Evolutionary conservation across 2,113 vertebrate species (phyloP), one percentile per base, ranked within the genome.

Genomic region (Chaenocephalus aceratus): DNA sequence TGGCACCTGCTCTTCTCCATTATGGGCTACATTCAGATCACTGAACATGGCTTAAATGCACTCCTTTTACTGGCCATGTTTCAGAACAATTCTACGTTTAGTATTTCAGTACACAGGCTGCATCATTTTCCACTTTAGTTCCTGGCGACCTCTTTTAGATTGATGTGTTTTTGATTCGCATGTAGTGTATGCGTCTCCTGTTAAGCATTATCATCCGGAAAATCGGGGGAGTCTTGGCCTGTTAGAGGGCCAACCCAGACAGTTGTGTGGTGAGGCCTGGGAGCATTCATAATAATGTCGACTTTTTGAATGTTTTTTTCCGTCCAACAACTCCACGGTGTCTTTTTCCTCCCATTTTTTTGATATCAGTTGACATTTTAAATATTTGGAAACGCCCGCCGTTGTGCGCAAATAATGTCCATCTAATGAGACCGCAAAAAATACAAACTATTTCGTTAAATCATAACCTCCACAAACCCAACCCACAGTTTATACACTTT

Each of bases 181-280:
- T 76, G 52, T 48, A 60, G 56, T 67, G 15, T 74, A 67, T 61
- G 72, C 60, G 72, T 87, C 80, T 84, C 59, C 71, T 82, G 64
- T 78, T 87, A 48, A 85, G 61, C 56, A 80, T 88, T 75, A 75
- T 77, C 82, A 74, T 86, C 69, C 72, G 48, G 79, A 77, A 79
- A 75, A 77, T 26, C 21, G 61, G 67, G 69, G 59, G 48, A 80
- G 69, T 57, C 66, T 74, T 26, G 86, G 84, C 85, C 83, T 74
- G 80, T 82, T 45, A 41, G 51, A 79, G 48, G 67, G 30, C 62
- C 87, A 84, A 82, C 81, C 81, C 79, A 86, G 72, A 78, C 83
- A n/a, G 73, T 64, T 34, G 75, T 81, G 85, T 70, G 74, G 70
- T 84, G 73, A 86, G 79, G 75, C 79, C 80, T 84, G 59, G 68